phyloP scores from a whole-genome alignment of 2,797 vertebrate species.

The Lithobates pipiens region DNA sequence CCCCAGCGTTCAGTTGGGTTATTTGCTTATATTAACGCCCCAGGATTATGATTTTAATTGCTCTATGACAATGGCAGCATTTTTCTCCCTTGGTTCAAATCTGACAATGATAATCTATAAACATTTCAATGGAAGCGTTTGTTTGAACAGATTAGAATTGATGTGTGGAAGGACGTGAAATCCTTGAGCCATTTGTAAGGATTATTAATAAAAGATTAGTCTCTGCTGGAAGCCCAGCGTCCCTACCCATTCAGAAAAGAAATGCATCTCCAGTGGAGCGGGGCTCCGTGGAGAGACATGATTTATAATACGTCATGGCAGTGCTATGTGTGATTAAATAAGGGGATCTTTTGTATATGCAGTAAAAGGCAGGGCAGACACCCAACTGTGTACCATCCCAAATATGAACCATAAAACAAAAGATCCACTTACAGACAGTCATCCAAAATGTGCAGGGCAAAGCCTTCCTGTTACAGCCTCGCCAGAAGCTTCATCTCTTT shows the following conservation, averaged over 20 bases:
- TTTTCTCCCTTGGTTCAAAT: constrained; percentile 21
- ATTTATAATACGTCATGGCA: constrained; percentile 70
- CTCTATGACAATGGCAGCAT: constrained; percentile 20
- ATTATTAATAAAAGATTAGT: constrained; percentile 75
- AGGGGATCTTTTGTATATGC: constrained; percentile 47
- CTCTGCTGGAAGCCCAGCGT: constrained; percentile 67
- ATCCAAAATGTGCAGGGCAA: constrained; percentile 27
- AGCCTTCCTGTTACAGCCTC: background rate
- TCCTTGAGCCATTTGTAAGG: constrained; percentile 69
- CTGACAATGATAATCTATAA: constrained; percentile 44
- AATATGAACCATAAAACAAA: constrained; percentile 37
- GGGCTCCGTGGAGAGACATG: constrained; percentile 30
- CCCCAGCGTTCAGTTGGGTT: constrained; percentile 1
- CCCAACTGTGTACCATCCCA: constrained; percentile 9
- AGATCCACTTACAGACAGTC: background rate
- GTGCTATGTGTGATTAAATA: constrained; percentile 63
- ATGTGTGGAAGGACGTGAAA: constrained; percentile 66
- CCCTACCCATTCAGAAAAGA: background rate
- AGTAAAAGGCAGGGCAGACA: background rate
- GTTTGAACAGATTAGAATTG: constrained; percentile 64
- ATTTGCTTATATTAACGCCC: constrained; percentile 30
- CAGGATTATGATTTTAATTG: constrained; percentile 46
- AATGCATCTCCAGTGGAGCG: background rate
- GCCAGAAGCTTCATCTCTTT: constrained; percentile 20
- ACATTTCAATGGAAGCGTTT: constrained; percentile 46